phyloP scores from a whole-genome alignment of 2,113 vertebrate species.

The Sebastes schlegelii region DNA sequence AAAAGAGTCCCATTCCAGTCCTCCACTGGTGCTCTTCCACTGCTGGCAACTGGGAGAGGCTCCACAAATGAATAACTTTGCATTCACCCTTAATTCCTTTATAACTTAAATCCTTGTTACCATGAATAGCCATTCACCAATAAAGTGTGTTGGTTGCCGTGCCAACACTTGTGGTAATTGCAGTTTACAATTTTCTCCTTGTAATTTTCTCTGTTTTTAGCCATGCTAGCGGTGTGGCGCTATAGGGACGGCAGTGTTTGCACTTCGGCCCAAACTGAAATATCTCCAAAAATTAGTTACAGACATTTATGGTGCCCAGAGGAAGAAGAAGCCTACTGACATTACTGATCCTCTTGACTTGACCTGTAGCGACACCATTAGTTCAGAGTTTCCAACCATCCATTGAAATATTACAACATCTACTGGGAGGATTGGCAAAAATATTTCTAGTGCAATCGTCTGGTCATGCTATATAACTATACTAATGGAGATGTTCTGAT shows the following conservation, averaged over 20 bases:
- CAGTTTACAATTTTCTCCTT: slow-evolving; percentile 3
- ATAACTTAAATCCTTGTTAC: slow-evolving; percentile 6
- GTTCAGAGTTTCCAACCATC: background rate
- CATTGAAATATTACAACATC: background rate
- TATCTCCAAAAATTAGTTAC: background rate
- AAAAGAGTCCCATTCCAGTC: background rate
- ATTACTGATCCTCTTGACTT: background rate
- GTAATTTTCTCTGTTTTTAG: background rate
- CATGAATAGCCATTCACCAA: background rate
- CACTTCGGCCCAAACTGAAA: background rate
- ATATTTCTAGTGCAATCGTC: background rate
- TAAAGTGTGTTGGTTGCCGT: background rate
- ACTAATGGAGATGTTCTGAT: no score
- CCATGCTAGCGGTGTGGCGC: background rate
- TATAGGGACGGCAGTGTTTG: no score
- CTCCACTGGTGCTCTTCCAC: background rate
- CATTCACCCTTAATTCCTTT: background rate
- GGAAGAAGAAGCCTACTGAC: background rate
- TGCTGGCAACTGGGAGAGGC: background rate
- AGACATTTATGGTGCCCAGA: background rate
- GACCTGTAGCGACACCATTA: background rate
- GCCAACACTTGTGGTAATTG: background rate
- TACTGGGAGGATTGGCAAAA: background rate
- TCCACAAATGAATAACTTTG: slow-evolving; percentile 7
- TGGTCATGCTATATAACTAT: background rate